phyloP scores from a whole-genome alignment of 2,113 vertebrate species.

The Alethe diademata region DNA sequence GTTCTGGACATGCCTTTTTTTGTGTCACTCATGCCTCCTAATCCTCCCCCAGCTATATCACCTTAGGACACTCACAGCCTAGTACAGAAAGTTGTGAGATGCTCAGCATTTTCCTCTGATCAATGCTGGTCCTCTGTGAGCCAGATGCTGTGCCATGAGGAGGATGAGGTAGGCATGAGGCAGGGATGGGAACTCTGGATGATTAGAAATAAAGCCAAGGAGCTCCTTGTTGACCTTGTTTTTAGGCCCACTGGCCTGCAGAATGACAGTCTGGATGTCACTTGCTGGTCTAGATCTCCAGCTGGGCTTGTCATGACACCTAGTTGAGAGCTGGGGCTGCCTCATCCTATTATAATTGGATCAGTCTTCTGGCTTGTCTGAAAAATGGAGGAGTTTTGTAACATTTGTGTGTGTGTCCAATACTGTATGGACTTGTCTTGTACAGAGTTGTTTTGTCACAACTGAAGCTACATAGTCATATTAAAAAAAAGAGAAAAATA shows the following conservation, averaged over 20 bases:
- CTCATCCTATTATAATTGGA: constrained; percentile 4
- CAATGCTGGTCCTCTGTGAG: background rate
- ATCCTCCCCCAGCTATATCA: constrained; percentile 1
- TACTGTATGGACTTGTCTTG: background rate
- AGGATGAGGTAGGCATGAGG: background rate
- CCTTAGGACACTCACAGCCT: background rate
- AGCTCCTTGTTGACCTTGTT: constrained; percentile 35
- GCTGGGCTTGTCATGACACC: background rate
- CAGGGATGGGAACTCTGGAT: background rate
- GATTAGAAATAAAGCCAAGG: background rate
- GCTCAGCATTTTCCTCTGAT: background rate
- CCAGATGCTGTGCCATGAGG: background rate
- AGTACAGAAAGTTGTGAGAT: background rate
- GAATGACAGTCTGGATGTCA: constrained; percentile 16
- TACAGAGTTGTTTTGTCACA: background rate
- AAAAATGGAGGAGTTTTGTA: background rate
- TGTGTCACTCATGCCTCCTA: background rate
- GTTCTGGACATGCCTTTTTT: background rate
- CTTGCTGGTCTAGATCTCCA: background rate
- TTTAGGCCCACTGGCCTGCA: background rate
- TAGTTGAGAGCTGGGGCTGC: background rate
- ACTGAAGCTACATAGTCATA: background rate
- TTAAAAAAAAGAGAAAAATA: background rate
- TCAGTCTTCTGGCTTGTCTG: constrained; percentile 1
- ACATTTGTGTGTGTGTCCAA: background rate